Base-by-base conservation (phyloP, 2,113 vertebrate species). In the Chelonoidis abingdonii region DNA sequence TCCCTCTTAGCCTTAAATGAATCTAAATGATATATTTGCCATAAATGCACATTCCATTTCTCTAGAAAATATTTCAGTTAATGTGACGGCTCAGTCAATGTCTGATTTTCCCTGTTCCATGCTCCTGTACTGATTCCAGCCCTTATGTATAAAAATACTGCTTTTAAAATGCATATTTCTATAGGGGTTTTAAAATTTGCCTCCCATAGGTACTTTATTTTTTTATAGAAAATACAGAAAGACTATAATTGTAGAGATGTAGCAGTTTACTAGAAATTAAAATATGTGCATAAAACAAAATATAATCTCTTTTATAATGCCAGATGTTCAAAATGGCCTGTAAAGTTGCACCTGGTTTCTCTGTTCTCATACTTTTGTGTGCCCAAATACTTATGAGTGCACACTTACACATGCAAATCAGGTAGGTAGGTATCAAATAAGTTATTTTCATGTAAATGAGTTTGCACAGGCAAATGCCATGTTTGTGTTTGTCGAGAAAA, bases 391-490 rank as follows among this genome's bases (percentile, higher is more conserved):
- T 59, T 52, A 27, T 8, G 21, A 82, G 54, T 50, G 44, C 59
- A 25, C 19, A 24, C 79, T 82, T 82, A 17, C 54, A 3, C 17
- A 29, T 57, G 8, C 6, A 2, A 59, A 4, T 4, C 41, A 85
- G 6, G 5, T 9, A 49, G 2, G 2, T 21, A 85, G 80, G 81
- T 27, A 76, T 86, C 81, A 57, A 81, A 44, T 31, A 44, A 44
- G 1, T 62, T 1, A 62, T 5, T 83, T 1, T 3, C 0, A 0
- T 54, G 41, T 5, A 88, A 83, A 57, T 41, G 31, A 0, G 24
- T 81, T 87, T 86, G 52, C 2, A 2, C 16, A 86, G 92, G 82
- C 12, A 62, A 0, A 9, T n/a, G n/a, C 2, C 1, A 1, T 10
- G 25, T 11, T 59, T 72, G 38, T 57, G 5, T 89, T 91, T 86